These are phyloP conservation scores for Monochamus alternatus DNA, from an alignment of 2,888 invertebrate species.

Conservation along the genomic window DNA sequence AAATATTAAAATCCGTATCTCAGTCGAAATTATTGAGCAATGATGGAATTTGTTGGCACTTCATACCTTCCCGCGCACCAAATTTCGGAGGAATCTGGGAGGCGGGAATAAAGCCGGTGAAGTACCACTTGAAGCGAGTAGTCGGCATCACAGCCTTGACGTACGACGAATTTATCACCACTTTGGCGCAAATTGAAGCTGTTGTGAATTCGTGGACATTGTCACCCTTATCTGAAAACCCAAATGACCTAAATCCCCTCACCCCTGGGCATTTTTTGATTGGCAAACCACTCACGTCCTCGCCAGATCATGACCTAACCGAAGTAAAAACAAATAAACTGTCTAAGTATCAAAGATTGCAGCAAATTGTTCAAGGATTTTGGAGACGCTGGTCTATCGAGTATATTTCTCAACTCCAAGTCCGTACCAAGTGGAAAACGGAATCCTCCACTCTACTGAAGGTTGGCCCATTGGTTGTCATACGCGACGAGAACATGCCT, in stretches of 20 bases:
- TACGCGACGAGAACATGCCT: no score
- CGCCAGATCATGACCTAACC: background rate
- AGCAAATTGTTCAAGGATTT: background rate
- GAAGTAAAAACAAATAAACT: background rate
- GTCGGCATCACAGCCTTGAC: background rate
- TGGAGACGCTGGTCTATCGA: constrained; percentile 6
- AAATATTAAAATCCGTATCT: background rate
- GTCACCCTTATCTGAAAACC: background rate
- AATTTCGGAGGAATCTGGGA: constrained; percentile 20
- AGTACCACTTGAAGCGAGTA: constrained; percentile 9
- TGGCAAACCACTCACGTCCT: background rate
- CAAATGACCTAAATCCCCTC: background rate
- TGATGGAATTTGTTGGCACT: constrained; percentile 6
- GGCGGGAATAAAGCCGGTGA: background rate
- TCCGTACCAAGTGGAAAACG: constrained; percentile 7
- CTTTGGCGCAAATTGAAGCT: constrained; percentile 13
- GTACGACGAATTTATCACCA: background rate
- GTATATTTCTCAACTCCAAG: background rate
- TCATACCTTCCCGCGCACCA: constrained; percentile 2
- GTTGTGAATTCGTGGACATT: constrained; percentile 10
- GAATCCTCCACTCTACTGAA: constrained; percentile 1
- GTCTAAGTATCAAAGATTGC: background rate
- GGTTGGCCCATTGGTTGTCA: no score
- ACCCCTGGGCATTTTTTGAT: constrained; percentile 10
- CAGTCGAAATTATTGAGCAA: background rate